Evolutionary conservation across 2,113 vertebrate species (phyloP).

Genomic region (Pygathrix nemaeus): DNA sequence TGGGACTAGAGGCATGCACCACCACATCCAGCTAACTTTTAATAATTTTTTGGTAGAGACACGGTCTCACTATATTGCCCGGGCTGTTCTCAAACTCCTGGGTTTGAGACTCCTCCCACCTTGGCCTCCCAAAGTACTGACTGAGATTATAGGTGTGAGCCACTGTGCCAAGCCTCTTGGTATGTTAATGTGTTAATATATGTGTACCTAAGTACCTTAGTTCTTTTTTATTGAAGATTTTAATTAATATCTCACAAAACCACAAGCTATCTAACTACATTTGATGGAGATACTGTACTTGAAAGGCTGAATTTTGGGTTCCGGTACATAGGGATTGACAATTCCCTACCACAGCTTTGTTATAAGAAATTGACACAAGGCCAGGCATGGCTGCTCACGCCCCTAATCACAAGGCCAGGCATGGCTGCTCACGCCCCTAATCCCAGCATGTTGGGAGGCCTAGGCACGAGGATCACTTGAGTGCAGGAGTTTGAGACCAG

Average conservation of each 20-base stretch:
- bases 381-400: no score
- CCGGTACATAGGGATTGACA: background rate
- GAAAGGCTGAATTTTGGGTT: conserved; percentile 3
- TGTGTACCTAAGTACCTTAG: background rate
- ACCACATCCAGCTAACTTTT: no score
- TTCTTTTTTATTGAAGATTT: background rate
- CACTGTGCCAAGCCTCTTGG: background rate
- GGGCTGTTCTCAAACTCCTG: background rate
- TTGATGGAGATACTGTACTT: background rate
- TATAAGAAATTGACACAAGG: background rate
- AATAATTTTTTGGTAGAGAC: no score
- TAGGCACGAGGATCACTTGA: no score
- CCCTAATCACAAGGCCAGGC: no score
- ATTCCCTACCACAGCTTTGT: background rate
- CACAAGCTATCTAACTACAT: background rate
- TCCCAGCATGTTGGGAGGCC: no score
- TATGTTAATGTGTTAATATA: background rate
- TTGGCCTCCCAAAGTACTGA: background rate
- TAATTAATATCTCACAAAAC: conserved; percentile 19
- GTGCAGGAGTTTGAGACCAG: no score
- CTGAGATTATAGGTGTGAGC: background rate
- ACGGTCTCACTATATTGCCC: background rate
- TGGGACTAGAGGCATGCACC: no score
- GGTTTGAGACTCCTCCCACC: background rate
- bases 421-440: no score